Conservation (phyloP, 1,140 invertebrate species). For the Ostrea edulis region DNA sequence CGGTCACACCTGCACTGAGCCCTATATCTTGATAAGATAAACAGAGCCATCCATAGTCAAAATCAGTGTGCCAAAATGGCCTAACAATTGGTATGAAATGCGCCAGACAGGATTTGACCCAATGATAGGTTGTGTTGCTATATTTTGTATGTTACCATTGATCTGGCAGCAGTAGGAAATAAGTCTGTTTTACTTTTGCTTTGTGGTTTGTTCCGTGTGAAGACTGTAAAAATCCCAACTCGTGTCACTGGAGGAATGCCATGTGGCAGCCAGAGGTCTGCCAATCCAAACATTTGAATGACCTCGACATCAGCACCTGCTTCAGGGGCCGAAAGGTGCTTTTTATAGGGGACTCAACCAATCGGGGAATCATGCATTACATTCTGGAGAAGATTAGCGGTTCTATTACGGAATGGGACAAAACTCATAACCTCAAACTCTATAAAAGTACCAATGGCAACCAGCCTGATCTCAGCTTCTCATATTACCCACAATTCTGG, state of each 20-base stretch:
- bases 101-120: no score
- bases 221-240: constrained; percentile 68
- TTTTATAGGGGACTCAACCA: constrained; percentile 82
- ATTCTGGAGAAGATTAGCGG: constrained; percentile 80
- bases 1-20: no score
- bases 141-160: no score
- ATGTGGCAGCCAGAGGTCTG: constrained; percentile 78
- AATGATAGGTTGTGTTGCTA: no score
- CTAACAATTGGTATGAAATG: no score
- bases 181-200: background rate
- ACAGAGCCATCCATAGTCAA: no score
- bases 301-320: constrained; percentile 70
- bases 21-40: no score
- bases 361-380: constrained; percentile 82
- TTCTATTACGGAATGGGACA: constrained; percentile 79
- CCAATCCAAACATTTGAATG: constrained; percentile 66
- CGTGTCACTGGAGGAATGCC: constrained; percentile 78
- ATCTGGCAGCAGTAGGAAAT: background rate
- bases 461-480: constrained; percentile 79
- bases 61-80: no score
- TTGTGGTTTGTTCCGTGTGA: constrained; percentile 79
- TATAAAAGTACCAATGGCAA: constrained; percentile 78
- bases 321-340: constrained; percentile 79
- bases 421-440: constrained; percentile 80
- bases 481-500: constrained; percentile 83